These are phyloP conservation scores for Tyria jacobaeae DNA, from an alignment of 2,888 invertebrate species.

Conservation along the genomic window DNA sequence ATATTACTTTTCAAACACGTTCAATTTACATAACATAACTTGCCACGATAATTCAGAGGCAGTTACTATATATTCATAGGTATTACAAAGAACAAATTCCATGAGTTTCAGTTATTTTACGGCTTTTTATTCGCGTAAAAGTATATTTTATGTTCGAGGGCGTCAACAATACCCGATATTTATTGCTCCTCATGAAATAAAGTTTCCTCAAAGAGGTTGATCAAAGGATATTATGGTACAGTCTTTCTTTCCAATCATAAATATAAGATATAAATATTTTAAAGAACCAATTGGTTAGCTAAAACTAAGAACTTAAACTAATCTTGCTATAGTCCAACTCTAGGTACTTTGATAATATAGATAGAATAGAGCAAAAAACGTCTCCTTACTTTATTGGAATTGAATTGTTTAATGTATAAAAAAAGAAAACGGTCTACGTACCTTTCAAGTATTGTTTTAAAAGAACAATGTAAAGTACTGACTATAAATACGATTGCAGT, in stretches of 20 bases:
- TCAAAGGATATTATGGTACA: constrained; percentile 29
- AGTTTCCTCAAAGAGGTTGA: constrained; percentile 28
- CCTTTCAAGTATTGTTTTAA: background rate
- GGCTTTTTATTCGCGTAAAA: constrained; percentile 12
- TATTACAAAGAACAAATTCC: constrained; percentile 9
- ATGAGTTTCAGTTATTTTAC: constrained; percentile 4
- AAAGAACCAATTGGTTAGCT: background rate
- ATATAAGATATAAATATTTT: background rate
- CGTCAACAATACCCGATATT: constrained; percentile 32
- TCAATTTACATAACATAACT: constrained; percentile 7
- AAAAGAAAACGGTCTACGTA: background rate
- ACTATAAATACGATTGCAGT: background rate
- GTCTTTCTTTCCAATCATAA: constrained; percentile 13
- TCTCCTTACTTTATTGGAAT: too few species aligned
- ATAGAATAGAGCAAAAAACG: too few species aligned
- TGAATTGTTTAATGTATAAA: too few species aligned
- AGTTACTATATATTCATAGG: constrained; percentile 11
- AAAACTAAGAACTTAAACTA: too few species aligned
- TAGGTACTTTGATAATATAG: too few species aligned
- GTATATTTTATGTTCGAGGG: constrained; percentile 23
- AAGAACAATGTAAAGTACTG: background rate
- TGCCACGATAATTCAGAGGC: background rate
- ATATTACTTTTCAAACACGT: constrained; percentile 3
- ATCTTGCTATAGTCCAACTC: too few species aligned
- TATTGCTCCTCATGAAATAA: constrained; percentile 22